phyloP scores from a whole-genome alignment of 2,113 vertebrate genomes.

The Tetrax tetrax region DNA sequence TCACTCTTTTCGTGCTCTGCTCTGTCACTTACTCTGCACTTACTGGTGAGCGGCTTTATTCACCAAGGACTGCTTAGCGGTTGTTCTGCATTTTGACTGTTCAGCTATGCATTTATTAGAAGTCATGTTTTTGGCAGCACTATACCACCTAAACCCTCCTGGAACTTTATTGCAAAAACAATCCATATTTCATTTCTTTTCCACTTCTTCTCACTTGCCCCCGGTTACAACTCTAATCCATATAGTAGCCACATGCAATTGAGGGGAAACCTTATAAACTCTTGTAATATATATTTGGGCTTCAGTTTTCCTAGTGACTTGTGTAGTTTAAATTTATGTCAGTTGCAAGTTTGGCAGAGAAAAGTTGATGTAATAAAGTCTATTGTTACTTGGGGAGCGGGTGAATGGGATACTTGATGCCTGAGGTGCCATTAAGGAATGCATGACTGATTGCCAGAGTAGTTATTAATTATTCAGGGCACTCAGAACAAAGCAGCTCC shows the following conservation, averaged over 20 bases:
- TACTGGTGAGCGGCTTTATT: background rate
- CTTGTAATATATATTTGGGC: background rate
- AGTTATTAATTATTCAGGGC: conserved; percentile 81
- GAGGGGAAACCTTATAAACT: background rate
- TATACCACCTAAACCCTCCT: background rate
- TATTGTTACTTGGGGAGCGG: conserved; percentile 55
- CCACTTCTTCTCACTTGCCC: background rate
- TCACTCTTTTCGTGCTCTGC: background rate
- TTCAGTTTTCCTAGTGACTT: conserved; percentile 25
- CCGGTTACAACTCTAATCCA: background rate
- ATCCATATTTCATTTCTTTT: background rate
- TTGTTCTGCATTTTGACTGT: conserved; percentile 8
- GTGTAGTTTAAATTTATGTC: conserved; percentile 59
- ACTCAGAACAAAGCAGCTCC: conserved; percentile 73
- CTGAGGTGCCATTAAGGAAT: conserved; percentile 80
- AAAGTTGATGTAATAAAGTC: conserved; percentile 45
- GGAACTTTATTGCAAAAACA: background rate
- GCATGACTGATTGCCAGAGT: conserved; percentile 81
- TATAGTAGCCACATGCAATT: background rate
- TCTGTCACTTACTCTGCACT: background rate
- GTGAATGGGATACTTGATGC: conserved; percentile 76
- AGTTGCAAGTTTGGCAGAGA: conserved; percentile 46
- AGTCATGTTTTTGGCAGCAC: background rate
- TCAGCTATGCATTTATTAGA: conserved; percentile 35
- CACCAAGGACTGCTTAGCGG: background rate